Base-by-base conservation (phyloP, 1,140 invertebrate species). In the Sycophila sp. region DNA sequence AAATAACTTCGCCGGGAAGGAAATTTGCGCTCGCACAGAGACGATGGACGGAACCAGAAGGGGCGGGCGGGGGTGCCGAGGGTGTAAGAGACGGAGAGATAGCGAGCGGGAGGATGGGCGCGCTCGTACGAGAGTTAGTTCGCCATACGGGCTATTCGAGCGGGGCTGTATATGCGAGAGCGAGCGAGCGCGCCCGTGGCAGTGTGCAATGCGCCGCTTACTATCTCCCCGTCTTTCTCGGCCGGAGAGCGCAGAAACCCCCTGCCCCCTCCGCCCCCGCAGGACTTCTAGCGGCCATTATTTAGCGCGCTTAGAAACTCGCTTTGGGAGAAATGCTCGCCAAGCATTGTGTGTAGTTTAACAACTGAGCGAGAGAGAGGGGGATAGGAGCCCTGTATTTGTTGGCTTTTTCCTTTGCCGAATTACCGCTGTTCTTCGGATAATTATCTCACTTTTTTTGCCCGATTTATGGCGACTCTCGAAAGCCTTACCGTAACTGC, bases 231-330 rank as follows among this genome's bases (percentile, higher is more conserved):
- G 49, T 55, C 67, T 58, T 36, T 69, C 56, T 45, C 58, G 24
- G 13, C 19, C 38, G 24, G 19, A 45, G 36, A 38, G 45, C n/a
- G n/a, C n/a, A n/a, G n/a, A n/a, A n/a, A n/a, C n/a, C n/a, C n/a
- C n/a, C n/a, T n/a, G n/a, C n/a, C n/a, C n/a, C n/a, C n/a, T n/a
- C n/a, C n/a, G n/a, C 15, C 69, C 70, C 73, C 72, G 72, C 76
- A 75, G 77, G 79, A 83, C 78, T 82, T 83, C 80, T 79, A 81
- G 75, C 82, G 75, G 79, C 80, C 82, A 83, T 84, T 83, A 84
- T 84, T 84, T 84, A 83, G 81, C 77, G 75, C 77, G 82, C 81
- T 84, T 84, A 84, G 81, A 83, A n/a, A 84, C 79, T 79, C 76
- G 76, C 76, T 76, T 72, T 74, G 69, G 73, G 66, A 73, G 73